phyloP scores from a whole-genome alignment of 2,888 invertebrate species.

The Agrotis puta region DNA sequence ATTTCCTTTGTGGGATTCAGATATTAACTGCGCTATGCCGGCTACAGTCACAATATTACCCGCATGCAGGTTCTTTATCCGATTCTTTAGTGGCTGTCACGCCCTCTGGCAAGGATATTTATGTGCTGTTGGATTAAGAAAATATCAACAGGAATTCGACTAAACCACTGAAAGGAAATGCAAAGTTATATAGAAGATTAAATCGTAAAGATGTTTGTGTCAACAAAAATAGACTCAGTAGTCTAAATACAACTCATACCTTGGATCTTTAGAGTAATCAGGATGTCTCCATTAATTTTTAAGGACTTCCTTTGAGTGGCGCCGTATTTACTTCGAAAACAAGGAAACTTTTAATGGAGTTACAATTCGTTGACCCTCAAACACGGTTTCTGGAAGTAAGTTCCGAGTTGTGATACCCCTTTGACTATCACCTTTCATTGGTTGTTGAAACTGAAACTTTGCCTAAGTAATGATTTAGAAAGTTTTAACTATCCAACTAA shows the following conservation, averaged over 20 bases:
- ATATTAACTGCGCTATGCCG: slow-evolving; percentile 84
- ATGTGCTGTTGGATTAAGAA: slow-evolving; percentile 76
- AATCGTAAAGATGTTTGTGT: slow-evolving; percentile 74
- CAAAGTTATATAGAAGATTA: slow-evolving; percentile 73
- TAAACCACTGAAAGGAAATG: slow-evolving; percentile 69
- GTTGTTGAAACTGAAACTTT: slow-evolving; percentile 14
- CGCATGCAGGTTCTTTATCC: slow-evolving; percentile 78
- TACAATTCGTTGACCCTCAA: slow-evolving; percentile 86
- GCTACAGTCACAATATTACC: slow-evolving; percentile 88
- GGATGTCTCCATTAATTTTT: slow-evolving; percentile 90
- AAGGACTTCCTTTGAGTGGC: slow-evolving; percentile 88
- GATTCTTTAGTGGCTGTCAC: slow-evolving; percentile 81
- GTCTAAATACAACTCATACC: slow-evolving; percentile 77
- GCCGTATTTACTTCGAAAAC: slow-evolving; percentile 86
- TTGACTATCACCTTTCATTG: slow-evolving; percentile 51
- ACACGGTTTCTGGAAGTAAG: slow-evolving; percentile 70
- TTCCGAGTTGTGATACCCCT: slow-evolving; percentile 61
- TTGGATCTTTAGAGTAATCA: slow-evolving; percentile 83
- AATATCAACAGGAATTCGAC: slow-evolving; percentile 73
- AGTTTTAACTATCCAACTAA: not conserved
- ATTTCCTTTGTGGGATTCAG: slow-evolving; percentile 83
- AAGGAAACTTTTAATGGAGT: slow-evolving; percentile 89
- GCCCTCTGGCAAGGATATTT: slow-evolving; percentile 73
- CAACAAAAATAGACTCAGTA: slow-evolving; percentile 80
- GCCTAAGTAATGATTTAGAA: too few relatives aligned